Evolutionary conservation across 2,888 invertebrate species (phyloP), one percentile per base, ranked within the genome.

Genomic region (Drosophila conformis): DNA sequence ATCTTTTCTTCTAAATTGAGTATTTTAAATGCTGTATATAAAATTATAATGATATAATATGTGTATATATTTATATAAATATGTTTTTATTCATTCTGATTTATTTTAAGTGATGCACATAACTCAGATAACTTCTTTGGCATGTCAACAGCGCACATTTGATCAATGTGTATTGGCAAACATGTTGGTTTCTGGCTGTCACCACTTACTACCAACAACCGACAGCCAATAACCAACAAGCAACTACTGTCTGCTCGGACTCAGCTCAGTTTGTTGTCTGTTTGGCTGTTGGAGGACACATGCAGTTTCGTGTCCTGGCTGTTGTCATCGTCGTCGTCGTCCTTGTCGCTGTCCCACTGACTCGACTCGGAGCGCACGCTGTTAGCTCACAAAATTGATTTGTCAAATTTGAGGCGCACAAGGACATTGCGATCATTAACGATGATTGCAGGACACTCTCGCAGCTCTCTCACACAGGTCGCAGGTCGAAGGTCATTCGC

Each of bases 381-480:
- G 85, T 86, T 86, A 82, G 88, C 76, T 73, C 80, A 82, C 76
- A 78, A 87, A 46, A 88, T 91, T 89, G 87, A 90, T 83, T 82
- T 83, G 85, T 88, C 83, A 88, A 88, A 83, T 38, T 81, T 76
- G 75, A 72, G 78, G 78, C 71, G 72, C 77, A 77, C 90, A 86
- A 90, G 91, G 90, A 80, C 91, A 88, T 82, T 80, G 81, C 75
- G 74, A 91, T 87, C 85, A 90, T 91, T 91, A 87, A 91, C 87
- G 79, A 90, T 89, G 83, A 87, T 89, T 83, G 81, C 79, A 79
- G 78, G 77, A 83, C 76, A 38, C 69, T 46, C 46, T 46, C 25
- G 46, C 46, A 46, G n/a, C 46, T 46, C 46, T 4, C 46, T 46
- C 25, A 25, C 46, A 25, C 46, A 46, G 25, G 46, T 46, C 71